Base-by-base conservation (phyloP, 2,797 vertebrate species). In the Gymnopithys bicolor region DNA sequence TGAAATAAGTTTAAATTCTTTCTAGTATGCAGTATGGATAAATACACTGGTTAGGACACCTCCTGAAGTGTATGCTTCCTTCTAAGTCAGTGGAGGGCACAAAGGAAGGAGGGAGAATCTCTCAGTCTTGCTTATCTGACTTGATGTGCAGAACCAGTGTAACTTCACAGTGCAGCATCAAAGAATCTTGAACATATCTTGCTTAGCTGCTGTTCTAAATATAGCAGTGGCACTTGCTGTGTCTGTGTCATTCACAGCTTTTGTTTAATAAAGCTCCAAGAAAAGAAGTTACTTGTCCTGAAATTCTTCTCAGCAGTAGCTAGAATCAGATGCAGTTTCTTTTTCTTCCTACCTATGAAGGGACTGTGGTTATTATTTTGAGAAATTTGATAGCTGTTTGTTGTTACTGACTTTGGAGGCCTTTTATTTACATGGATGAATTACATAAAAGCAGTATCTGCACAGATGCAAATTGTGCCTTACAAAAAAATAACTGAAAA, bases 171-270 rank as follows among this genome's bases (percentile, higher is more conserved):
- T 33, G 71, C 75, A 90, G 91, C 92, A 74, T 90, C 74, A 52
- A 37, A 94, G 59, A 51, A 82, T 83, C 92, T 77, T 91, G 82
- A 56, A 89, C 76, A 48, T 53, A 33, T 48, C 95, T 77, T 96
- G 85, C 94, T 96, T 96, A 93, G 94, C 94, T 94, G 64, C 94
- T 89, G 51, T 79, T 96, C 97, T 96, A 97, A 97, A 97, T 87
- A 97, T 96, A 97, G 96, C 76, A 82, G n/a, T 81, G 95, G 84
- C 43, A 45, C 87, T 94, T 82, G 32, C 19, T 71, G 80, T 91
- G 90, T 87, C 58, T 68, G 17, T 93, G 93, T 89, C 92, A 55
- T 93, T 95, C 93, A 94, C 63, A 85, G 59, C 75, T 71, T 85
- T 70, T 3, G 9, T 81, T 93, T 86, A 83, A 64, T 92, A 92